Evolutionary conservation across 2,113 vertebrate species (phyloP), one percentile per base, ranked within the genome.

Genomic region (Prochilodus magdalenae): DNA sequence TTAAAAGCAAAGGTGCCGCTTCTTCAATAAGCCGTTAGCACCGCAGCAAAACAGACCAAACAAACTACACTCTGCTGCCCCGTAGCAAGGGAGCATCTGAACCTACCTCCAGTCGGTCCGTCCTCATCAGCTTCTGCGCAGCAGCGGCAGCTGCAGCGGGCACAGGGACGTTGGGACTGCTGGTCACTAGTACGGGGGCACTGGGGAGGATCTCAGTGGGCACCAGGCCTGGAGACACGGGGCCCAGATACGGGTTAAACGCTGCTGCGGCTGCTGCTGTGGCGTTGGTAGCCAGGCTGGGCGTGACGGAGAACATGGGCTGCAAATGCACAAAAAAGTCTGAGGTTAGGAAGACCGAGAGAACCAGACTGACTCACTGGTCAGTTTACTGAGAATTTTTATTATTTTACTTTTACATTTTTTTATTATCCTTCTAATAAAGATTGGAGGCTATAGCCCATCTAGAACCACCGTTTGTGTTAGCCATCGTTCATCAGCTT

Each of bases 181-280:
- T 96, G 6, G 97, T 94, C 86, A 99, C 96, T 93, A 99, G 94
- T 94, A 99, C 95, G 0, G 93, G 96, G 51, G 94, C 93, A 5
- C 93, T 97, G 80, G 96, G 95, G 90, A 98, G 89, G 90, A 99
- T 98, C 93, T 99, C 97, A 0, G 93, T 93, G 5, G 95, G 95
- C 91, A 99, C 96, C 93, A 99, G 92, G 88, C 97, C 95, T 0
- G 98, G 98, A 29, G 97, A 99, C 47, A 99, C 93, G 0, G 97
- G 98, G 85, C 98, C 96, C 96, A 99, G 94, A 94, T 99, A 99
- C 71, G 97, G 97, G 91, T 98, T 99, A 92, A 99, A 99, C 93
- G 97, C 84, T 15, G 96, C 96, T 33, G 96, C 93, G 27, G 89
- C 91, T 40, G 91, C 93, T 27, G 91, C 93, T 3, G 85, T 97